Evolutionary conservation across 2,797 vertebrate species (phyloP), one percentile per base, ranked within the genome.

Genomic region (Miichthys miiuy): DNA sequence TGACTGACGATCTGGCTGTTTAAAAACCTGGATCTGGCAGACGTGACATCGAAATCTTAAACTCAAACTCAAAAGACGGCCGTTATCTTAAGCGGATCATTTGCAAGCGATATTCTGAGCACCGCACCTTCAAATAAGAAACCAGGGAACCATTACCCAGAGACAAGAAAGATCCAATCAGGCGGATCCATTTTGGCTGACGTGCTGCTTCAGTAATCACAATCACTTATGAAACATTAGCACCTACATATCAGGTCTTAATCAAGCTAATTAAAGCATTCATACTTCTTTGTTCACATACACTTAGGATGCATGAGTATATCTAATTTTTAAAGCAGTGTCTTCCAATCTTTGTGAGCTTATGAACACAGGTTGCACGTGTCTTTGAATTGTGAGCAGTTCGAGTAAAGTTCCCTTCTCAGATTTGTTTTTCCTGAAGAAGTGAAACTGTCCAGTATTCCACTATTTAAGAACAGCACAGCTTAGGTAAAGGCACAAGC

Each of bases 41-140:
- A 76, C 10, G 0, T 46, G 44, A 77, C 72, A 80, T 80, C 34
- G 18, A 66, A 67, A 30, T 16, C 3, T 54, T 58, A 38, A 54
- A 60, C 27, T 30, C 48, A 50, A 14, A 77, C n/a, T 68, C 23
- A 54, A 51, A 27, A 61, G 41, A 30, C 41, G 30, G 68, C 3
- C n/a, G 16, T 30, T 44, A 67, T 72, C 64, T 58, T n/a, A 55
- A 67, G 50, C 41, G 56, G 42, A 80, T 78, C 44, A 54, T 23
- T 41, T 11, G 72, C 14, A 20, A 44, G 63, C 12, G 38, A 66
- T 41, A 58, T 25, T 71, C 13, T n/a, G 47, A 21, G 42, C 44
- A 0, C 1, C 17, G 47, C 25, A 6, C 3, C 20, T 21, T 14
- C 12, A 14, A 78, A 69, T 6, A 34, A 10, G 30, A 67, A 66